Percentiles rank a stretch among this genome's conserved stretches.
Evolutionary conservation across 2,113 vertebrate species (phyloP).

Genomic region (Sardina pilchardus): DNA sequence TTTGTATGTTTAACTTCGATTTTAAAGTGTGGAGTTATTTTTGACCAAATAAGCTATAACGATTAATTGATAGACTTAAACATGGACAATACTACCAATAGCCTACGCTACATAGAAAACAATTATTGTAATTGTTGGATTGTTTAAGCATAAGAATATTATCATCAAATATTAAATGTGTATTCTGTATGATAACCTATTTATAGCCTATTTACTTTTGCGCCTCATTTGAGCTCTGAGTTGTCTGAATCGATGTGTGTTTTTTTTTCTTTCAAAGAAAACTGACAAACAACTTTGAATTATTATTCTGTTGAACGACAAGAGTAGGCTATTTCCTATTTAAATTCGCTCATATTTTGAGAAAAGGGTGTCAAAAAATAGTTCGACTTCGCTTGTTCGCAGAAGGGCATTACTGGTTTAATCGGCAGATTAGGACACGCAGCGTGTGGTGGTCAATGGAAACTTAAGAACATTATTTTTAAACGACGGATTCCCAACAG

Average conservation of each 20-base stretch:
- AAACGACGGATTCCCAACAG: conserved; percentile 41
- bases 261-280: no score
- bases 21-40: no score
- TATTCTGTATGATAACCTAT: neutral
- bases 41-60: neutral
- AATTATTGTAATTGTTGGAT: neutral
- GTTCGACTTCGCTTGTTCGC: neutral
- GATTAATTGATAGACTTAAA: neutral
- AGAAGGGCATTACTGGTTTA: neutral
- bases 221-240: neutral
- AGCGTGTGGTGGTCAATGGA: neutral
- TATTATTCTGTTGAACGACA: no score
- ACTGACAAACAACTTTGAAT: no score
- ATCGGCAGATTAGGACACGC: neutral
- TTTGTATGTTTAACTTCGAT: neutral
- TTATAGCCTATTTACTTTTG: neutral
- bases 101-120: no score
- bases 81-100: no score
- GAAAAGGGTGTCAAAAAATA: neutral
- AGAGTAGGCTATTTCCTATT: no score
- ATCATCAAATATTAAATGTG: neutral
- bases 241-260: no score
- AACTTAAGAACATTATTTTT: conserved; percentile 12
- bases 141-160: neutral
- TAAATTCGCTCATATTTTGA: neutral